phyloP scores from a whole-genome alignment of 1,140 invertebrate genomes.

The Cylas formicarius region DNA sequence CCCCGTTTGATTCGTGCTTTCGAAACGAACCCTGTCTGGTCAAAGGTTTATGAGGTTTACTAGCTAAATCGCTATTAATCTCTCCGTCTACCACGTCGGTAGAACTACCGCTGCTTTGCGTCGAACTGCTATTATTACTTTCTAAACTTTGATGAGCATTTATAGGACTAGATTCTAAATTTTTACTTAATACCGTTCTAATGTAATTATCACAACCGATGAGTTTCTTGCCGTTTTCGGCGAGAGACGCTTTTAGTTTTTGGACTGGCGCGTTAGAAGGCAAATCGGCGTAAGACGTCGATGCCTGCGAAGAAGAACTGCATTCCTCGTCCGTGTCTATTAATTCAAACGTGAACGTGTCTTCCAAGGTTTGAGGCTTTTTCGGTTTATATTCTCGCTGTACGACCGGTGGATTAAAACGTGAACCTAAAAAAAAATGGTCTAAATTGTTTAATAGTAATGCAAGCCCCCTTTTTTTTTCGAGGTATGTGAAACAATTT shows the following conservation, averaged over 20 bases:
- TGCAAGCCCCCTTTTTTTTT: too few relatives aligned
- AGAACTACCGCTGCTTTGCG: slow-evolving; percentile 29
- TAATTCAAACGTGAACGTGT: slow-evolving; percentile 69
- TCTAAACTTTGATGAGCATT: slow-evolving; percentile 34
- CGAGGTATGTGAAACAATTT: too few relatives aligned
- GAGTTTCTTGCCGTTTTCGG: slow-evolving; percentile 49
- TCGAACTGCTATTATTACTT: slow-evolving; percentile 33
- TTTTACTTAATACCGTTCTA: slow-evolving; percentile 51
- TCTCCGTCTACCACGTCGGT: slow-evolving; percentile 25
- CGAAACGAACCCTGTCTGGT: slow-evolving; percentile 43
- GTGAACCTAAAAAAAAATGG: slow-evolving; percentile 40
- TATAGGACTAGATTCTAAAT: slow-evolving; percentile 42
- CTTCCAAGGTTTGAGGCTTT: slow-evolving; percentile 55
- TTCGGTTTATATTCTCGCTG: slow-evolving; percentile 54
- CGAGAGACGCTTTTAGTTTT: slow-evolving; percentile 47
- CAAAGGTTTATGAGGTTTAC: slow-evolving; percentile 53
- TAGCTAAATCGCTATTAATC: slow-evolving; percentile 21
- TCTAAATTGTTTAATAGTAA: too few relatives aligned
- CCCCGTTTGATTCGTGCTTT: slow-evolving; percentile 12
- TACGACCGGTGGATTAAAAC: slow-evolving; percentile 37
- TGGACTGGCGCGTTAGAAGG: slow-evolving; percentile 45
- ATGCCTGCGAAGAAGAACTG: slow-evolving; percentile 19
- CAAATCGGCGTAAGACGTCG: slow-evolving; percentile 21
- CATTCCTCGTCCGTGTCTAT: slow-evolving; percentile 63
- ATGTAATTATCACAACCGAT: slow-evolving; percentile 62